These are phyloP conservation scores for Ictidomys tridecemlineatus DNA, from an alignment of 2,113 vertebrate species.

Conservation along the genomic window DNA sequence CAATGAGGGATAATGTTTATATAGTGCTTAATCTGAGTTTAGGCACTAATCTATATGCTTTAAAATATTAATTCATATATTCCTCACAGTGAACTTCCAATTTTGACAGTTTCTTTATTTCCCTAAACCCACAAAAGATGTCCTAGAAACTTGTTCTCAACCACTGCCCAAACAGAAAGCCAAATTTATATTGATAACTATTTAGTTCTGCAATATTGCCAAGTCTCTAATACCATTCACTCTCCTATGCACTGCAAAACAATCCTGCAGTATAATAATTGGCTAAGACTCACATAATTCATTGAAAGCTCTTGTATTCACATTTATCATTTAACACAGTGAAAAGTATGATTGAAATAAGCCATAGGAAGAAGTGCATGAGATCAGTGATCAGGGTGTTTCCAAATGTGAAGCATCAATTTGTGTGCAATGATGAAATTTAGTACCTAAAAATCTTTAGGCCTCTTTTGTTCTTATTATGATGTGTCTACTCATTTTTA, in stretches of 20 bases:
- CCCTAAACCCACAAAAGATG: rapidly evolving
- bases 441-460: not conserved
- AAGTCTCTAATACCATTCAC: not conserved
- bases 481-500: not conserved
- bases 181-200: not conserved
- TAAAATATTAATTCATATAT: not conserved
- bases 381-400: not conserved
- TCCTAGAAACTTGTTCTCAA: not conserved
- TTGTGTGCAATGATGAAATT: not conserved
- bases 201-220: not conserved
- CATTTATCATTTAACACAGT: not conserved
- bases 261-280: not conserved
- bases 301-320: not conserved
- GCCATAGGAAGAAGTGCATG: not conserved
- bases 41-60: not conserved
- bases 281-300: not conserved
- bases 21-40: not conserved
- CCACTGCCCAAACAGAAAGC: rapidly evolving
- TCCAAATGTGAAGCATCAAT: not conserved
- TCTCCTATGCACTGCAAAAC: not conserved
- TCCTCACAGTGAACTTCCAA: not conserved
- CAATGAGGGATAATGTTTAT: not conserved
- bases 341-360: not conserved
- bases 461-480: not conserved
- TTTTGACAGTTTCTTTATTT: not conserved